Conservation (phyloP, 2,797 vertebrate genomes). For the Falco naumanni region DNA sequence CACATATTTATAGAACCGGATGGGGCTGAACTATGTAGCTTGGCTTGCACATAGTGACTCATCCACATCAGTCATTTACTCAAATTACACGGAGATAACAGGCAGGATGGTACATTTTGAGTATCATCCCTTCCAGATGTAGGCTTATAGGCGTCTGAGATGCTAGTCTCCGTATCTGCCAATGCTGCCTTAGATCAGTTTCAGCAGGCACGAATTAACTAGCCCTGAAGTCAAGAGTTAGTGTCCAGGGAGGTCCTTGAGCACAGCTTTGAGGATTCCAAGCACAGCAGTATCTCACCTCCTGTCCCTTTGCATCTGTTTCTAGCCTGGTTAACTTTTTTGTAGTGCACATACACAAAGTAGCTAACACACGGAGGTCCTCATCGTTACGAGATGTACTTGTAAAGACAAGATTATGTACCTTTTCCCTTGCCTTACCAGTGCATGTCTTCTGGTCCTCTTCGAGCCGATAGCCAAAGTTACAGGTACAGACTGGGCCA, state of each 20-base stretch:
- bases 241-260: background rate
- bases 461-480: slow-evolving; percentile 84
- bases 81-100: background rate
- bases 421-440: slow-evolving; percentile 74
- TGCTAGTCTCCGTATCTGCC: background rate
- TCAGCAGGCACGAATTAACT: background rate
- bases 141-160: background rate
- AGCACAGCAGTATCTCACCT: background rate
- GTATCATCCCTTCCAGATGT: background rate
- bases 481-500: slow-evolving; percentile 88
- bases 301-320: background rate
- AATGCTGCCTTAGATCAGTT: background rate
- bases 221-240: background rate
- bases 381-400: background rate
- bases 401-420: accelerated
- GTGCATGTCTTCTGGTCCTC: slow-evolving; percentile 88
- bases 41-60: background rate
- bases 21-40: background rate
- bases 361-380: accelerated
- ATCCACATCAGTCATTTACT: background rate
- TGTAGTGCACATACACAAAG: accelerated
- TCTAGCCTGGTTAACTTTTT: background rate
- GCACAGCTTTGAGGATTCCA: background rate
- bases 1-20: background rate
- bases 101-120: background rate